phyloP scores from a whole-genome alignment of 2,113 vertebrate species.

The Pantherophis guttatus region DNA sequence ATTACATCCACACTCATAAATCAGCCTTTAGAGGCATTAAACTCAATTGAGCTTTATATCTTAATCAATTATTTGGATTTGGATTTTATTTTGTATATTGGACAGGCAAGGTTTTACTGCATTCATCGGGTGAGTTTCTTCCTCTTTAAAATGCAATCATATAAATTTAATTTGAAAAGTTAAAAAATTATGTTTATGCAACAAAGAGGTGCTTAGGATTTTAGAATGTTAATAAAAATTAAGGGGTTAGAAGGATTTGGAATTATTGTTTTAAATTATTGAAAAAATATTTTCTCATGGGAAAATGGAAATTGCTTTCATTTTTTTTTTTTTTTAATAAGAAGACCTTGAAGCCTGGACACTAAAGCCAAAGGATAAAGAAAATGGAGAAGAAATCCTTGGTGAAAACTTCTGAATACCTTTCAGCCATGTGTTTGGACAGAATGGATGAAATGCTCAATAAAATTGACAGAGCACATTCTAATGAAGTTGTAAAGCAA shows the following conservation, averaged over 20 bases:
- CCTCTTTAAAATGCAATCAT: background rate
- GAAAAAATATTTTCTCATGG: background rate
- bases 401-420: background rate
- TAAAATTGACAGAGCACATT: background rate
- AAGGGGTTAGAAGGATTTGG: background rate
- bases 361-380: background rate
- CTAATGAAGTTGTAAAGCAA: background rate
- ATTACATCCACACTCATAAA: background rate
- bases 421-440: background rate
- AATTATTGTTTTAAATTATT: background rate
- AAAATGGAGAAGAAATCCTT: background rate
- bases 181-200: background rate
- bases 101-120: no score
- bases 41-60: background rate
- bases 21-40: background rate
- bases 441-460: background rate
- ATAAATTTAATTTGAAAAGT: background rate
- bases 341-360: background rate
- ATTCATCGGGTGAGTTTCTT: background rate
- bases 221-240: background rate
- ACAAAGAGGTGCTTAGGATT: background rate
- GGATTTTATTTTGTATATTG: no score
- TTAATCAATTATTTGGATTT: background rate
- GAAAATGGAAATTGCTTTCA: background rate
- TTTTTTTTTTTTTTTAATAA: background rate